Conservation (phyloP, 2,888 invertebrate species). For the Drosophila ochracea region DNA sequence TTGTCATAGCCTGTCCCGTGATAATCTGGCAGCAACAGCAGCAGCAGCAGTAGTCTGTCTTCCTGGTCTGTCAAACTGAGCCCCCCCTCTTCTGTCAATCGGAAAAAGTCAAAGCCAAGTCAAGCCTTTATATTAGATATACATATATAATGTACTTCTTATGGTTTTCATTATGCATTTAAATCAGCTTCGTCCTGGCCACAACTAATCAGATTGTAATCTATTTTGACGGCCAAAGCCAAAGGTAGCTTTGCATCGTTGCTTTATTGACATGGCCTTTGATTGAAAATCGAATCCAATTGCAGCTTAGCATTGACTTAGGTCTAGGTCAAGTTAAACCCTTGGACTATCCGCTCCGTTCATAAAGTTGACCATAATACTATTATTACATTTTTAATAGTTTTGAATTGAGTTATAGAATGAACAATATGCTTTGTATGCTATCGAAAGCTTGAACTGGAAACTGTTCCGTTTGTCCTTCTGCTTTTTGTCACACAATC, state of each 20-base stretch:
- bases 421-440: neutral
- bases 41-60: slow-evolving; percentile 13
- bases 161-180: slow-evolving; percentile 38
- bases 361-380: neutral
- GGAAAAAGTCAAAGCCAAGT: neutral
- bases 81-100: slow-evolving; percentile 1
- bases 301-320: neutral
- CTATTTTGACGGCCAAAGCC: slow-evolving; percentile 21
- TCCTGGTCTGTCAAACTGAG: slow-evolving; percentile 8
- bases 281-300: slow-evolving; percentile 2
- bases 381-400: neutral
- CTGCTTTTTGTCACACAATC: neutral
- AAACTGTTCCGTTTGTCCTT: neutral
- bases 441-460: neutral
- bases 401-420: neutral
- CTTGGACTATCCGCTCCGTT: neutral
- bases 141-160: slow-evolving; percentile 15
- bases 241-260: slow-evolving; percentile 4
- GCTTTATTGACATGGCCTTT: slow-evolving; percentile 13
- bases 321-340: slow-evolving; percentile 3
- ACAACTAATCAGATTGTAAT: slow-evolving; percentile 22
- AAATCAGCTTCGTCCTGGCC: slow-evolving; percentile 33
- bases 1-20: slow-evolving; percentile 26
- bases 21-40: slow-evolving; percentile 11
- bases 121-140: neutral